Evolutionary conservation across 2,113 vertebrate genomes (phyloP), one percentile per base, ranked within the genome.

Genomic region (Daboia siamensis): DNA sequence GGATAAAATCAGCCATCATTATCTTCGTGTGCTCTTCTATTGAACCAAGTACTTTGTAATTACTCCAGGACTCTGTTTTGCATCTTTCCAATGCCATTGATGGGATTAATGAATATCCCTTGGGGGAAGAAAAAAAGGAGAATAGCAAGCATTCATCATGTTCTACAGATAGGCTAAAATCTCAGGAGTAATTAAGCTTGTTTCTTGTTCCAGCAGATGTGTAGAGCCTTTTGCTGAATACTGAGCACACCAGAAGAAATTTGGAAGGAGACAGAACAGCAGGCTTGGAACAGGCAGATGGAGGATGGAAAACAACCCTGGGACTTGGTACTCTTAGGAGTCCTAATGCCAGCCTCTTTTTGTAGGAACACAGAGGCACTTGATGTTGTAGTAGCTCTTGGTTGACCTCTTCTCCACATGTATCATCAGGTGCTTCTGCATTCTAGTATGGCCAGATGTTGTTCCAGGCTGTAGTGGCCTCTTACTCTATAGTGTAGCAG

Each of bases 171-270:
- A 96, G 96, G 90, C 96, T 95, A 97, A 96, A 46, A 90, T 94
- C 94, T 97, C 96, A 96, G 97, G 95, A 96, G 96, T 97, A 97
- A 97, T 98, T 98, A 97, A 96, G 97, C 90, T 96, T 94, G 95
- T 95, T 97, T 97, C 96, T 97, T 96, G 96, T 94, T 96, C 96
- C 94, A 97, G 94, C 97, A 97, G 97, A 97, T 97, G 97, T 96
- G 93, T 91, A 57, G 33, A 92, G 94, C 91, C 94, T 96, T 85
- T 94, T 94, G 89, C 48, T 96, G 95, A 96, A 96, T 96, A 94
- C 86, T 94, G 95, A 96, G 92, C 91, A 93, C 92, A 89, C 95
- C 96, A 95, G 96, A 95, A 96, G 92, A 91, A 93, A 90, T 94
- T 93, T 95, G 89, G 86, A 91, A 93, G 92, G 59, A 90, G 95